Conservation (phyloP, 2,797 vertebrate genomes). For the Macrochelys suwanniensis region DNA sequence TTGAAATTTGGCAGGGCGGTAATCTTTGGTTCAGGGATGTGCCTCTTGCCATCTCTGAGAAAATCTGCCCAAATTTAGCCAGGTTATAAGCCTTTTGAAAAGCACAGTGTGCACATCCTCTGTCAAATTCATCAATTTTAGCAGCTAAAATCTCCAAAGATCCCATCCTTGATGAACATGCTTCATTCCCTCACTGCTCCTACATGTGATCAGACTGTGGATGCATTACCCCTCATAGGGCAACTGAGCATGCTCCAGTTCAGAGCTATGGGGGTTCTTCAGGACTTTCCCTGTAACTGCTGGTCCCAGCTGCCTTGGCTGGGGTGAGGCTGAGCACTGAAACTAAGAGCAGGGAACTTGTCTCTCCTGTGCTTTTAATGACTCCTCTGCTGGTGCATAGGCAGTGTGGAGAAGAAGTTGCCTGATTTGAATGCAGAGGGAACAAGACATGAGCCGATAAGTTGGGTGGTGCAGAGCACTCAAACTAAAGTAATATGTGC, state of each 20-base stretch:
- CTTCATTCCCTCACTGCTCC: background rate
- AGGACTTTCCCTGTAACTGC: background rate
- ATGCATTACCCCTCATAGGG: background rate
- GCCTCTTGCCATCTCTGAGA: background rate
- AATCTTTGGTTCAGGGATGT: background rate
- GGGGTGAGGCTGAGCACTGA: background rate
- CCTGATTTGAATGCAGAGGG: background rate
- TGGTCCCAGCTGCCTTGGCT: background rate
- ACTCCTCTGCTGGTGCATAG: background rate
- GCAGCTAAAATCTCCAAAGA: background rate
- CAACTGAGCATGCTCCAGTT: background rate
- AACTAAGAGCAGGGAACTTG: background rate
- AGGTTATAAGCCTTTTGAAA: background rate
- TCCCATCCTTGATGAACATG: background rate
- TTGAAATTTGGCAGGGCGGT: background rate
- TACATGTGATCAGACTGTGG: background rate
- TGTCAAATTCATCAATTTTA: background rate
- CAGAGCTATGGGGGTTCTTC: background rate
- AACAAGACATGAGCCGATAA: background rate
- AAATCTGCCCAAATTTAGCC: background rate
- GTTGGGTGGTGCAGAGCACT: background rate
- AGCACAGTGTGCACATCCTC: background rate
- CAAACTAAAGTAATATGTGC: background rate
- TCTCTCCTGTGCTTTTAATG: background rate
- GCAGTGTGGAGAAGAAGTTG: fast-evolving